Percentiles rank a stretch among this genome's conserved stretches.
phyloP scores from a whole-genome alignment of 2,113 vertebrate species.

The Noctilio leporinus region DNA sequence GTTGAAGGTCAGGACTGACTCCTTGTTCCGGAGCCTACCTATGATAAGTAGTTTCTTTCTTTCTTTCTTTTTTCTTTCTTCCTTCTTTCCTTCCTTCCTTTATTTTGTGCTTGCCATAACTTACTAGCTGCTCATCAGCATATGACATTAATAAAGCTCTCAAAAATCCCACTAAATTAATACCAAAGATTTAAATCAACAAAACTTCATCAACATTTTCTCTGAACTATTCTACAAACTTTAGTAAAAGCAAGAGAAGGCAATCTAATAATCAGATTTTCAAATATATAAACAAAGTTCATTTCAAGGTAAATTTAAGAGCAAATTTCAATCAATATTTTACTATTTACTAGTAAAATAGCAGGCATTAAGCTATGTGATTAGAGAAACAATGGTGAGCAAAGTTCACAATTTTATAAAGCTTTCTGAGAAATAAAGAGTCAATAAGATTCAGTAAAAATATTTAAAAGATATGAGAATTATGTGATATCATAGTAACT shows the following conservation, averaged over 20 bases:
- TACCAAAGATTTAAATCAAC: slow-evolving; percentile 6
- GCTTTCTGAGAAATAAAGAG: not conserved
- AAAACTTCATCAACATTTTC: not conserved
- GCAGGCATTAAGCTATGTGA: too few relatives aligned
- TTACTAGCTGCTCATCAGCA: not conserved
- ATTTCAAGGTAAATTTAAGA: slow-evolving; percentile 4
- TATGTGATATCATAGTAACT: not conserved
- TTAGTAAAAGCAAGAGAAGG: not conserved
- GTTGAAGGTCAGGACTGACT: not conserved
- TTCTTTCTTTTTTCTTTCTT: too few relatives aligned
- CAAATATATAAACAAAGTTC: not conserved
- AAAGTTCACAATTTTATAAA: not conserved
- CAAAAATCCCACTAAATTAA: not conserved
- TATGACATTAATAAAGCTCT: not conserved
- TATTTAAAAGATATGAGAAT: not conserved
- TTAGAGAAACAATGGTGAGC: not conserved
- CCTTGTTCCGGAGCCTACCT: not conserved
- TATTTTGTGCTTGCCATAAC: not conserved
- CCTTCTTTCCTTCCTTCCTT: too few relatives aligned
- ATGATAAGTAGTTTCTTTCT: not conserved
- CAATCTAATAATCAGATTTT: not conserved
- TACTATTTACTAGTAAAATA: not conserved
- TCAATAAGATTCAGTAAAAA: not conserved
- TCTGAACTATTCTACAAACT: slow-evolving; percentile 3
- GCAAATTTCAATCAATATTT: not conserved